Evolutionary conservation across 2,113 vertebrate species (phyloP).

Genomic region (Bombycilla garrulus): DNA sequence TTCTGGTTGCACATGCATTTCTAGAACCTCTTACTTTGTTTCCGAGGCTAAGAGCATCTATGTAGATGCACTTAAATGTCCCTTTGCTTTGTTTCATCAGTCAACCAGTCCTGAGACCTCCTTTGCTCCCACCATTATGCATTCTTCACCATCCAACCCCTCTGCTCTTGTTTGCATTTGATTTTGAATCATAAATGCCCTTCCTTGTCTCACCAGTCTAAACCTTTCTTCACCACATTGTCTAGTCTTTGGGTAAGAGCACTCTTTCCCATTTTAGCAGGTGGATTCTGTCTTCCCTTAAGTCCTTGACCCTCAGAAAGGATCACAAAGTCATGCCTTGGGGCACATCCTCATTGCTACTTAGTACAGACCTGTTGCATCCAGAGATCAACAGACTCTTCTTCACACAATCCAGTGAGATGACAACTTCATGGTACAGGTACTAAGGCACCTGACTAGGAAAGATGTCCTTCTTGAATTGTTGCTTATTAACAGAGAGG

Average conservation of each 20-base stretch:
- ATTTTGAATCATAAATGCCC: not conserved
- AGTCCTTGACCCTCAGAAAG: not conserved
- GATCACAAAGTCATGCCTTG: not conserved
- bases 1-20: not conserved
- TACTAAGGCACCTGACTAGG: not conserved
- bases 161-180: not conserved
- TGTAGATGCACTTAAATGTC: not conserved
- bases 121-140: not conserved
- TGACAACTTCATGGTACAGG: not conserved
- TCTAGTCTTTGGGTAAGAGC: not conserved
- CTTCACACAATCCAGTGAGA: not conserved
- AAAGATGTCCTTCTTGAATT: not conserved
- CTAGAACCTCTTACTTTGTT: not conserved
- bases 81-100: not conserved
- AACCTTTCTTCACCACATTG: not conserved
- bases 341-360: accelerated
- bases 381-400: not conserved
- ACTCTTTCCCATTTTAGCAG: not conserved
- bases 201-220: not conserved
- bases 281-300: not conserved
- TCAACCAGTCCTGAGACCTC: not conserved
- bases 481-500: not conserved
- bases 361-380: not conserved
- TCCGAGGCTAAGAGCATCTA: not conserved
- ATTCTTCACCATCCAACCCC: not conserved